Conservation (phyloP, 2,113 vertebrate species). For the Ameiurus melas region DNA sequence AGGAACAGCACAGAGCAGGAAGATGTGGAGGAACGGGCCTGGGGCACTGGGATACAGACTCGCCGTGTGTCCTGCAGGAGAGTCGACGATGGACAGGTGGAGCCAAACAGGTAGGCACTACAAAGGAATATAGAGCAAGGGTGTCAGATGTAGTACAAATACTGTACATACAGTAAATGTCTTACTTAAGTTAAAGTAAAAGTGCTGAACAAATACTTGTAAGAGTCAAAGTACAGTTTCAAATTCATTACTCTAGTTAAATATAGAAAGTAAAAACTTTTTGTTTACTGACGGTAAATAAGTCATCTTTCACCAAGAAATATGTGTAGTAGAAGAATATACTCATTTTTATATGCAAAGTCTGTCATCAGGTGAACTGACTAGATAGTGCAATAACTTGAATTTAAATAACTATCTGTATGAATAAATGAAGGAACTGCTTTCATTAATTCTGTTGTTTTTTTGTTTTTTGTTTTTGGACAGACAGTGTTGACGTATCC, state of each 20-base stretch:
- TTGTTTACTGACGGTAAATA: too few relatives aligned
- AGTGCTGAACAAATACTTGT: background rate
- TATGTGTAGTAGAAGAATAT: background rate
- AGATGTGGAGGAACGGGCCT: slow-evolving; percentile 56
- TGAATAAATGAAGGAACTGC: background rate
- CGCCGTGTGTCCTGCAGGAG: slow-evolving; percentile 77
- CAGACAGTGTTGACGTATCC: background rate
- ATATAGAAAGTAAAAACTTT: background rate
- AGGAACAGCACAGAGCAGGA: slow-evolving; percentile 31
- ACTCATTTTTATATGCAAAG: background rate
- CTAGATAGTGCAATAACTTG: background rate
- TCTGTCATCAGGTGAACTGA: too few relatives aligned
- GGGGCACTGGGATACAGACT: slow-evolving; percentile 77
- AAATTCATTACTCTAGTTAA: background rate
- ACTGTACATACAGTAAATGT: background rate
- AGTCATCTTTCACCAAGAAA: too few relatives aligned
- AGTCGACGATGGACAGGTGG: slow-evolving; percentile 71
- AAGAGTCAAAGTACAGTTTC: background rate
- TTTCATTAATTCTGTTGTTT: background rate
- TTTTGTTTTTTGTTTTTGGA: background rate
- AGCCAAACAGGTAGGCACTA: slow-evolving; percentile 74
- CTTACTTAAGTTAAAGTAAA: background rate
- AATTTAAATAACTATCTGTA: background rate
- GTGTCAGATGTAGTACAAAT: background rate
- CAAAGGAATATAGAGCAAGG: background rate